Evolutionary conservation across 2,888 invertebrate species (phyloP).

Genomic region (Netelia melanura): DNA sequence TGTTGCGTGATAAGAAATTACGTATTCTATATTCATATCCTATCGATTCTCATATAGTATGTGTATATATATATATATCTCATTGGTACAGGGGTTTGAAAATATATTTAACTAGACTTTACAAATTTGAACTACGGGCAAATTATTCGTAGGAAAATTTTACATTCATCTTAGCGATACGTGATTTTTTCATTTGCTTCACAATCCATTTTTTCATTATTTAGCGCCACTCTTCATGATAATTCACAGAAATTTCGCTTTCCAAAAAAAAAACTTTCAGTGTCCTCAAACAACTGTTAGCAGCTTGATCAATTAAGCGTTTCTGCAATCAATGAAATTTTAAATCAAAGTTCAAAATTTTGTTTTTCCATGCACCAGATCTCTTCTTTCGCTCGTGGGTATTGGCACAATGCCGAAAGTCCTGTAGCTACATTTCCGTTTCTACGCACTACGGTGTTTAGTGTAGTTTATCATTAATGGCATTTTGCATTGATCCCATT

Average conservation of each 20-base stretch:
- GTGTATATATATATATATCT: neutral
- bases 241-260: neutral
- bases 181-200: neutral
- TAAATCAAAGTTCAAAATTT: neutral
- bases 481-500: neutral
- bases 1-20: neutral
- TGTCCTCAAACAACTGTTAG: no score
- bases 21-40: neutral
- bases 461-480: neutral
- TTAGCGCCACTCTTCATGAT: neutral
- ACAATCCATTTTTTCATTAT: neutral
- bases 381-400: neutral
- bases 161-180: constrained; percentile 5
- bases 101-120: constrained; percentile 39
- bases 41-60: neutral
- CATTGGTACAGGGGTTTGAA: constrained; percentile 23
- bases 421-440: neutral
- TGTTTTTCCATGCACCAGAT: neutral
- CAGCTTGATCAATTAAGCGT: no score
- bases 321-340: neutral
- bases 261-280: no score
- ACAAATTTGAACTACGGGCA: constrained; percentile 28
- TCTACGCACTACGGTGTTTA: neutral
- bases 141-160: constrained; percentile 12
- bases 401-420: neutral